Percentiles rank a stretch among this genome's conserved stretches.
phyloP scores from a whole-genome alignment of 2,888 invertebrate species.

The Deroplatys truncata region DNA sequence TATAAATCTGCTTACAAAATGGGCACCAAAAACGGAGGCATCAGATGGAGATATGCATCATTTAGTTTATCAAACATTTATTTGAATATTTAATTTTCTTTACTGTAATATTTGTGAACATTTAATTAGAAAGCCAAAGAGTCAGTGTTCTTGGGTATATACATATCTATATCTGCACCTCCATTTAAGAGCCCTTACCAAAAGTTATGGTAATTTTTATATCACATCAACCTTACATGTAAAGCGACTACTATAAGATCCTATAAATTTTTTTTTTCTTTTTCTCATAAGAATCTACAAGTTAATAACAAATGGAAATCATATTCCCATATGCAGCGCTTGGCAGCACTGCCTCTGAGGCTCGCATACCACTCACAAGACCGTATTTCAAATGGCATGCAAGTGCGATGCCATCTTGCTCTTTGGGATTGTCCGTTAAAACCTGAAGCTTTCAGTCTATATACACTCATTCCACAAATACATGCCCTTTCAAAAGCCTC shows the following conservation, averaged over 20 bases:
- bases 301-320: constrained; percentile 25
- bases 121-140: background rate
- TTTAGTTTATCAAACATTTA: background rate
- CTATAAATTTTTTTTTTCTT: constrained; percentile 34
- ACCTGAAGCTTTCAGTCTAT: constrained; percentile 29
- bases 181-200: background rate
- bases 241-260: constrained; percentile 42
- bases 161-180: background rate
- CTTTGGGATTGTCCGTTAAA: constrained; percentile 27
- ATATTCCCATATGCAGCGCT: constrained; percentile 19
- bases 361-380: background rate
- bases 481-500: background rate
- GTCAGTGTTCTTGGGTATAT: background rate
- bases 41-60: background rate
- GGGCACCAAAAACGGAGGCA: constrained; percentile 5
- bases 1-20: constrained; percentile 30
- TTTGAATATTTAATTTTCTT: background rate
- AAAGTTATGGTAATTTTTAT: constrained; percentile 37
- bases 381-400: too few relatives aligned
- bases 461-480: constrained; percentile 1
- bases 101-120: background rate
- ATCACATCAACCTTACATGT: constrained; percentile 52
- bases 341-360: background rate
- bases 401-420: background rate
- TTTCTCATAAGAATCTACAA: constrained; percentile 25